These are phyloP conservation scores for Dasypogon diadema DNA, from an alignment of 2,888 invertebrate genomes.

Conservation along the genomic window DNA sequence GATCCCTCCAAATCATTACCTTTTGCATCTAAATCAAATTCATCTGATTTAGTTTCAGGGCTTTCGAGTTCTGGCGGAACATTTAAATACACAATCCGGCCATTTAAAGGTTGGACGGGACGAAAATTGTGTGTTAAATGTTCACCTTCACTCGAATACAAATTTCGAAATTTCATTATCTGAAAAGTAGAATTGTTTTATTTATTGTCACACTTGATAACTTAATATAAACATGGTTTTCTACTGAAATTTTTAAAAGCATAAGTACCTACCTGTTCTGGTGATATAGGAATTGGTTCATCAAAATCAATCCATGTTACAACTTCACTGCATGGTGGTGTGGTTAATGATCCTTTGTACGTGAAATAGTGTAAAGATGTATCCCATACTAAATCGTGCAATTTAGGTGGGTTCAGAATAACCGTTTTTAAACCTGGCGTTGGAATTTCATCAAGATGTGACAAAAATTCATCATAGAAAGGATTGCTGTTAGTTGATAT, in stretches of 20 bases:
- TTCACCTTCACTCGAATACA: conserved; percentile 75
- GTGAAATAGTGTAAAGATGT: conserved; percentile 80
- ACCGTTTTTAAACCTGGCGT: conserved; percentile 70
- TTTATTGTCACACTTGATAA: too few species aligned
- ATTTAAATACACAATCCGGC: conserved; percentile 72
- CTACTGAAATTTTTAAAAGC: too few species aligned
- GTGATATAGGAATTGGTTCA: conserved; percentile 77
- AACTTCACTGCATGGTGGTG: conserved; percentile 87
- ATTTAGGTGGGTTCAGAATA: conserved; percentile 70
- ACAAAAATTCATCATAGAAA: conserved; percentile 73
- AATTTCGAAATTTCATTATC: conserved; percentile 79
- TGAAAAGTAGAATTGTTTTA: too few species aligned
- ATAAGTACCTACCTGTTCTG: conserved; percentile 80
- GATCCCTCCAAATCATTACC: too few species aligned
- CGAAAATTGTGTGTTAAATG: conserved; percentile 82
- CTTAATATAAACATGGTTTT: too few species aligned
- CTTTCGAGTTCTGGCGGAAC: neutral
- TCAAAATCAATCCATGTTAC: conserved; percentile 89
- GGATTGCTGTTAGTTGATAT: conserved; percentile 63
- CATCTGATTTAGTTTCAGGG: too few species aligned
- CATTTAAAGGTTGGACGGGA: conserved; percentile 83
- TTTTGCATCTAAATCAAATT: too few species aligned
- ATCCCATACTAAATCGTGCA: conserved; percentile 71
- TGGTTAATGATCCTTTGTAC: conserved; percentile 87
- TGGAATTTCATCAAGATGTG: conserved; percentile 71